Conservation (phyloP, 2,888 invertebrate species). For the Tinea pellionella region DNA sequence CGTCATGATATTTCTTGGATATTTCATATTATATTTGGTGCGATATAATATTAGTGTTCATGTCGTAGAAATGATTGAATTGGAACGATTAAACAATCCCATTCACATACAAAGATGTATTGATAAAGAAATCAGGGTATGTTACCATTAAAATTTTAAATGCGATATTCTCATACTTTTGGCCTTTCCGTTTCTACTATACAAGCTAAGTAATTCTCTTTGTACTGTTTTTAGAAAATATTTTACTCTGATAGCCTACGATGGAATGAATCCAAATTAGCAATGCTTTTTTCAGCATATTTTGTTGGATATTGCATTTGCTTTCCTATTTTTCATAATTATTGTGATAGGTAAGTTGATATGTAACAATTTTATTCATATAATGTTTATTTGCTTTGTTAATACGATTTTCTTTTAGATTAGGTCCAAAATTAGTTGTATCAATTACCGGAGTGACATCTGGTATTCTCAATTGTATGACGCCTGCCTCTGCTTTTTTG, state of each 20-base stretch:
- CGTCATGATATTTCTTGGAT: slow-evolving; percentile 70
- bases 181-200: background rate
- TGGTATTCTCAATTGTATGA: slow-evolving; percentile 43
- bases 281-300: slow-evolving; percentile 47
- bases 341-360: slow-evolving; percentile 44
- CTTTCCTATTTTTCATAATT: slow-evolving; percentile 55
- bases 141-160: too few species aligned
- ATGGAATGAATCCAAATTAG: slow-evolving; percentile 51
- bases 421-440: slow-evolving; percentile 55
- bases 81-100: background rate
- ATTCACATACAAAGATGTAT: background rate
- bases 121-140: background rate
- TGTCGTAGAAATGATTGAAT: slow-evolving; percentile 43
- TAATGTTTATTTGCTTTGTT: background rate
- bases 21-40: slow-evolving; percentile 51
- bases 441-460: slow-evolving; percentile 45
- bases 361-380: background rate
- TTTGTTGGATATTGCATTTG: slow-evolving; percentile 56
- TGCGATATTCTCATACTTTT: too few species aligned
- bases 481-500: slow-evolving; percentile 45
- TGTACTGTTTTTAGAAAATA: background rate
- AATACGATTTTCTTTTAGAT: slow-evolving; percentile 24
- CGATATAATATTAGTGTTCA: slow-evolving; percentile 58
- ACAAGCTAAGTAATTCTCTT: background rate
- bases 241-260: slow-evolving; percentile 17